Evolutionary conservation across 1,140 invertebrate genomes (phyloP).

Genomic region (Penaeus indicus): DNA sequence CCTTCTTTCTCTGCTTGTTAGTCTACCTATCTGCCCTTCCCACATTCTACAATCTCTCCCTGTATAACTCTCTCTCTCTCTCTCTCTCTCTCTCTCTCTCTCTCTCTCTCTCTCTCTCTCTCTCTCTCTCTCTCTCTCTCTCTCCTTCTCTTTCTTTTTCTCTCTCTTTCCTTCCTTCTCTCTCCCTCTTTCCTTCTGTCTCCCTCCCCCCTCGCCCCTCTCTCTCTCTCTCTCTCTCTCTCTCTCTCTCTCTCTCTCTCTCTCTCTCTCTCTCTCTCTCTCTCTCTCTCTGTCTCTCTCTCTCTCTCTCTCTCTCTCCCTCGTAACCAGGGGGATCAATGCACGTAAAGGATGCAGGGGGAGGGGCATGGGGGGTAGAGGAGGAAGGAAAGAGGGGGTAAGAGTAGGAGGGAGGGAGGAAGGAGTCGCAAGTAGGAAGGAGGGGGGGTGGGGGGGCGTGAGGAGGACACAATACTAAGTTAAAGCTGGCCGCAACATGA

Average conservation of each 20-base stretch:
- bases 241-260: background rate
- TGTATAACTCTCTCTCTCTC: background rate
- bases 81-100: background rate
- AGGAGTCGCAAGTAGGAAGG: background rate
- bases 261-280: constrained; percentile 19
- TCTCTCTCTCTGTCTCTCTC: constrained; percentile 1
- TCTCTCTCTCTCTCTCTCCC: constrained; percentile 7
- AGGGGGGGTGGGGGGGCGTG: background rate
- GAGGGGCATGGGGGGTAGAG: background rate
- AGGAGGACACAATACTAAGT: background rate
- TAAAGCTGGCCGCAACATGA: background rate
- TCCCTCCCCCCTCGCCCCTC: background rate
- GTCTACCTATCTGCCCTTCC: background rate
- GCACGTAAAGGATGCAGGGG: background rate
- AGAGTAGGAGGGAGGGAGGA: background rate
- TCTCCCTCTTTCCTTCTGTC: background rate
- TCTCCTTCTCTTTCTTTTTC: background rate
- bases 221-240: constrained; percentile 1
- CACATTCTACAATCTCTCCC: background rate
- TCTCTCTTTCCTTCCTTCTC: constrained; percentile 16
- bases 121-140: background rate
- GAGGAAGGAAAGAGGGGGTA: background rate
- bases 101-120: too few relatives aligned
- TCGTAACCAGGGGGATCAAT: background rate
- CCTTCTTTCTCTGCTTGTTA: background rate